Conservation (phyloP, 1,140 invertebrate species). For the Apis cerana region DNA sequence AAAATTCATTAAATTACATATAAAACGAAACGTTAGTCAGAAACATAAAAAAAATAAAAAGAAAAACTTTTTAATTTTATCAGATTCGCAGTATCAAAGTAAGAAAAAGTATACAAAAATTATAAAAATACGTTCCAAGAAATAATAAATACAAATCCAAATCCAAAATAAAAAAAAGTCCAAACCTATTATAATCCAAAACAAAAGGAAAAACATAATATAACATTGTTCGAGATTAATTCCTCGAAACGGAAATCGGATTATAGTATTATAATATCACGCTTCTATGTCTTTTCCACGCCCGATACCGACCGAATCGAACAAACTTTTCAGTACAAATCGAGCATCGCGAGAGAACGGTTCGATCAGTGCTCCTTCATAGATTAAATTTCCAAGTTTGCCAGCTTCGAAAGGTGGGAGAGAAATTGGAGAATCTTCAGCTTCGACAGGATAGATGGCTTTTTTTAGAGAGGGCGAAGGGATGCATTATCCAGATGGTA, state of each 20-base stretch:
- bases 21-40: too few species aligned
- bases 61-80: too few species aligned
- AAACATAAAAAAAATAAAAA: too few species aligned
- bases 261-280: background rate
- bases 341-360: background rate
- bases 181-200: too few species aligned
- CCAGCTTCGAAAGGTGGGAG: background rate
- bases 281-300: background rate
- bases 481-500: constrained; percentile 19
- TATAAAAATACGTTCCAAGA: too few species aligned
- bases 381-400: constrained; percentile 41
- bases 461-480: background rate
- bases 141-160: too few species aligned
- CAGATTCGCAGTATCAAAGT: too few species aligned
- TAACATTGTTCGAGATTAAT: background rate
- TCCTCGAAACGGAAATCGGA: background rate
- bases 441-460: background rate
- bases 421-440: constrained; percentile 11
- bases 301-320: background rate
- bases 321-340: background rate
- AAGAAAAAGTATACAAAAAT: too few species aligned
- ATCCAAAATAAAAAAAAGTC: too few species aligned
- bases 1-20: too few species aligned
- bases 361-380: constrained; percentile 1
- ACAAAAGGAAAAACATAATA: background rate